phyloP scores from a whole-genome alignment of 2,888 invertebrate species.

The Carcina quercana region DNA sequence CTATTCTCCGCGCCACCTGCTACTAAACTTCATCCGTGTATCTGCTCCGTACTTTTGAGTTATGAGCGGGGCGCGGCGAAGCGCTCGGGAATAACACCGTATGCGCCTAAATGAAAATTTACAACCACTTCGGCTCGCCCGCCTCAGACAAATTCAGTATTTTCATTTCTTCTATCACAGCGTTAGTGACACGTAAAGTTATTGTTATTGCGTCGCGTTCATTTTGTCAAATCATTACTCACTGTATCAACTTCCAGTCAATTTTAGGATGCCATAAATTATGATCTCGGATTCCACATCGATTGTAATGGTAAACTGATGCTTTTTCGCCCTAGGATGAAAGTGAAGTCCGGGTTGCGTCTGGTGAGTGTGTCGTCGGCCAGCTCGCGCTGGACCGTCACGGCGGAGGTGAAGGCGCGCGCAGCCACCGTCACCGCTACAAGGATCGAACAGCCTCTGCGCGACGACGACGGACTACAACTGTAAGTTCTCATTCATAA shows the following conservation, averaged over 20 bases:
- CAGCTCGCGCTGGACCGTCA: slow-evolving; percentile 89
- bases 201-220: no score
- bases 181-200: no score
- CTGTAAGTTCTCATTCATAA: slow-evolving; percentile 47
- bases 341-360: slow-evolving; percentile 90
- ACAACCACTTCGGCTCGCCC: slow-evolving; percentile 33
- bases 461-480: slow-evolving; percentile 49
- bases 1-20: slow-evolving; percentile 38
- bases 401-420: slow-evolving; percentile 90
- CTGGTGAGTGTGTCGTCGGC: slow-evolving; percentile 88
- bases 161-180: no score
- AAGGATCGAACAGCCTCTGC: slow-evolving; percentile 64
- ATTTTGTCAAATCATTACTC: no score
- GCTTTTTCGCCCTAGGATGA: slow-evolving; percentile 86
- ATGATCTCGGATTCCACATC: no score
- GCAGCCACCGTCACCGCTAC: slow-evolving; percentile 92
- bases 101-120: slow-evolving; percentile 52
- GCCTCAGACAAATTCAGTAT: slow-evolving; percentile 14
- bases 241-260: no score
- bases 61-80: slow-evolving; percentile 31
- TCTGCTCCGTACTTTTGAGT: slow-evolving; percentile 45
- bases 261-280: no score
- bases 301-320: no score
- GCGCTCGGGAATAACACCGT: slow-evolving; percentile 35
- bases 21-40: slow-evolving; percentile 42